Evolutionary conservation across 2,113 vertebrate genomes (phyloP).

Genomic region (Tretioscincus oriximinensis): DNA sequence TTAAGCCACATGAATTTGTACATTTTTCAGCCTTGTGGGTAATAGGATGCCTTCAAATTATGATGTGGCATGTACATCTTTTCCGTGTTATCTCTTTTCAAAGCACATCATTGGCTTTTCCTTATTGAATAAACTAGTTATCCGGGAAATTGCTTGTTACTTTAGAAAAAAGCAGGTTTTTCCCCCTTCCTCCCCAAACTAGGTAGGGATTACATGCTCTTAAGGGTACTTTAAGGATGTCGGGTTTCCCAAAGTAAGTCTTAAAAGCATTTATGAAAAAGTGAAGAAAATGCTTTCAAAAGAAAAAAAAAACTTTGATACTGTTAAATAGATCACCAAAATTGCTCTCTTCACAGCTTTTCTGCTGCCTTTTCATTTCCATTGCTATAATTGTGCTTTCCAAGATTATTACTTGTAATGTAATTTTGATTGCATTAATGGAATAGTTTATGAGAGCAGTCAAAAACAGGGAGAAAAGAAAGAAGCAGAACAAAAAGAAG

Average conservation of each 20-base stretch:
- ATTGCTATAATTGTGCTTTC: conserved; percentile 44
- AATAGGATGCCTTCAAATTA: conserved; percentile 25
- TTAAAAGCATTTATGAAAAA: conserved; percentile 69
- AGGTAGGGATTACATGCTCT: conserved; percentile 67
- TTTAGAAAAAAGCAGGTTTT: conserved; percentile 68
- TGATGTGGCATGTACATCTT: conserved; percentile 35
- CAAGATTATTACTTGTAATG: conserved; percentile 48
- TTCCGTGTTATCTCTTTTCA: conserved; percentile 49
- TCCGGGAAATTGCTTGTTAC: conserved; percentile 71
- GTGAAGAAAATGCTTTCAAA: conserved; percentile 49
- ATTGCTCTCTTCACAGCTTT: conserved; percentile 52
- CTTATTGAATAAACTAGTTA: conserved; percentile 75
- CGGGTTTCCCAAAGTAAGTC: conserved; percentile 55
- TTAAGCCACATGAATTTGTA: conserved; percentile 46
- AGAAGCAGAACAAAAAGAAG: conserved; percentile 37
- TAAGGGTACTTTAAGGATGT: conserved; percentile 72
- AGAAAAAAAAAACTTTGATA: conserved; percentile 49
- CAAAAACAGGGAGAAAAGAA: conserved; percentile 37
- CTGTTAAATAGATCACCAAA: conserved; percentile 62
- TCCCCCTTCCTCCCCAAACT: conserved; percentile 40
- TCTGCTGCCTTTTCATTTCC: conserved; percentile 55
- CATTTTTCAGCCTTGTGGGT: conserved; percentile 44
- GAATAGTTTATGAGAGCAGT: conserved; percentile 23
- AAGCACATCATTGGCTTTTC: conserved; percentile 60
- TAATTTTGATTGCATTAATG: conserved; percentile 62